These are phyloP conservation scores for Steinernema hermaphroditum DNA, from an alignment of 2,888 invertebrate genomes.

Conservation along the genomic window DNA sequence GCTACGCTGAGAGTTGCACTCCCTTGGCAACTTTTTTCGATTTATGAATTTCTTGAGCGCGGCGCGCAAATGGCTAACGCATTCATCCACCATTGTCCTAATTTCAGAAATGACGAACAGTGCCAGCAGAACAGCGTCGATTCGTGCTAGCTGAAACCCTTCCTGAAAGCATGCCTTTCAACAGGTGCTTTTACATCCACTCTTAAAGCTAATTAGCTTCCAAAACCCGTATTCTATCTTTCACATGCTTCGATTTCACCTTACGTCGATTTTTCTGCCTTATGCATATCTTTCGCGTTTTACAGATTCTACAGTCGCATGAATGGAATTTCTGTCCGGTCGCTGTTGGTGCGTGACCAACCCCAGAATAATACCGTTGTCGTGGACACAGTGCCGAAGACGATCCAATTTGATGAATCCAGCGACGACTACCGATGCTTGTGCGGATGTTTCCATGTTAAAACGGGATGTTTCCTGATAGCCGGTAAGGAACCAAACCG, in stretches of 20 bases:
- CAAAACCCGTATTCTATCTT: background rate
- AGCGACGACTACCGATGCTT: constrained; percentile 63
- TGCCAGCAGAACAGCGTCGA: constrained; percentile 1
- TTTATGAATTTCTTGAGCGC: too few relatives aligned
- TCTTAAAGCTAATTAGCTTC: background rate
- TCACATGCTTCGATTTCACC: too few relatives aligned
- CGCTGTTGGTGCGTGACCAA: constrained; percentile 18
- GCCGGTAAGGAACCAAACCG: constrained; percentile 41
- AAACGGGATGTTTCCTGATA: constrained; percentile 61
- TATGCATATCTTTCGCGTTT: background rate
- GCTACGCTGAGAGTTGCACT: too few relatives aligned
- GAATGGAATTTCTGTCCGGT: constrained; percentile 27
- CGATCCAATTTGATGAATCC: constrained; percentile 64
- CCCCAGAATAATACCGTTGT: constrained; percentile 10
- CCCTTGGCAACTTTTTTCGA: too few relatives aligned
- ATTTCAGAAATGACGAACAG: constrained; percentile 20
- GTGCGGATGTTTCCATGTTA: constrained; percentile 65
- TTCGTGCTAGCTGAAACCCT: constrained; percentile 24
- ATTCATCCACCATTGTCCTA: background rate
- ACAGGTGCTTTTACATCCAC: constrained; percentile 17
- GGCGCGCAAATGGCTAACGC: too few relatives aligned
- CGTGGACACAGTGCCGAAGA: constrained; percentile 44
- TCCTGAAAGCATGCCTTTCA: constrained; percentile 21
- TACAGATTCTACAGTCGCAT: constrained; percentile 17
- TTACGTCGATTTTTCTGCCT: too few relatives aligned